Evolutionary conservation across 2,797 vertebrate genomes (phyloP).

Genomic region (Spea hammondii): DNA sequence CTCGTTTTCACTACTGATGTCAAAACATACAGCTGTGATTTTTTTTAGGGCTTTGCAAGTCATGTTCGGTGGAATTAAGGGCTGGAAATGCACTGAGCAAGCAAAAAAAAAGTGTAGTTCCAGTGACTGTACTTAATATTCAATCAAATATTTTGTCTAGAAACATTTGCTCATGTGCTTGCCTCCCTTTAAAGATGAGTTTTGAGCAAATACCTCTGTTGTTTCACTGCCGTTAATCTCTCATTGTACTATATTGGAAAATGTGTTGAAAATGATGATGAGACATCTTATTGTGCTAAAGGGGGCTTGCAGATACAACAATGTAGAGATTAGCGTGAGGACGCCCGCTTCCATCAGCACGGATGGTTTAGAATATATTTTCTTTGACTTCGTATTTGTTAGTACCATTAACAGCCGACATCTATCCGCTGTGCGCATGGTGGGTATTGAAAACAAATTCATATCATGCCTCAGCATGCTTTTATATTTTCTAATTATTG

Average conservation of each 20-base stretch:
- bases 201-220: too few relatives aligned
- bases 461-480: conserved; percentile 74
- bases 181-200: too few relatives aligned
- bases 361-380: conserved; percentile 57
- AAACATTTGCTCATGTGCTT: background rate
- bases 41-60: conserved; percentile 61
- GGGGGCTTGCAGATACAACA: conserved; percentile 3
- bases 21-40: conserved; percentile 75
- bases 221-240: background rate
- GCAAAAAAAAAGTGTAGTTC: conserved; percentile 16
- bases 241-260: background rate
- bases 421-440: conserved; percentile 71
- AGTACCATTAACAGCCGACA: conserved; percentile 66
- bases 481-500: conserved; percentile 77
- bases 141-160: background rate
- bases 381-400: conserved; percentile 66
- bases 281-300: background rate
- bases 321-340: background rate
- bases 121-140: too few relatives aligned
- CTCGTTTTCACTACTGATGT: conserved; percentile 87
- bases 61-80: conserved; percentile 40
- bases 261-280: background rate
- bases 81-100: conserved; percentile 45
- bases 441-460: conserved; percentile 70
- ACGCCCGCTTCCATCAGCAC: conserved; percentile 52